phyloP scores from a whole-genome alignment of 2,797 vertebrate genomes.

The Glyptemys insculpta region DNA sequence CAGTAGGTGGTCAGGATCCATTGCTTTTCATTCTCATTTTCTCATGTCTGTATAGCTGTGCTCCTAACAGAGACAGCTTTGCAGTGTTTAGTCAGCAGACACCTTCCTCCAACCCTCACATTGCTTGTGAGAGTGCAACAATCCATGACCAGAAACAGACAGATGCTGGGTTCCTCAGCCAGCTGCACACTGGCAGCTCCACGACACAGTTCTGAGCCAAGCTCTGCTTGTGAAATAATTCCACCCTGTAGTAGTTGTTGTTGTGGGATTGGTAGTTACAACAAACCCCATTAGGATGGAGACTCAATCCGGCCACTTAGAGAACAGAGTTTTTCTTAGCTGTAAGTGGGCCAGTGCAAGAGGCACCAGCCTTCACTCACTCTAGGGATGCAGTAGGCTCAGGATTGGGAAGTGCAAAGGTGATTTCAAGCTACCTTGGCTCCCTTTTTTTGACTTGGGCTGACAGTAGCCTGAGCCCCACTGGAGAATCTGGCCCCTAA shows the following conservation, averaged over 20 bases:
- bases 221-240: not conserved
- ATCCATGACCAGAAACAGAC: not conserved
- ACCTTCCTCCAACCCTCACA: not conserved
- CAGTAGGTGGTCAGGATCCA: not conserved
- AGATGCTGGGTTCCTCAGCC: not conserved
- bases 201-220: not conserved
- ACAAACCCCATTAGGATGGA: fast-evolving
- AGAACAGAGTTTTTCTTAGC: not conserved
- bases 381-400: not conserved
- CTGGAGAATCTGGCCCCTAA: fast-evolving
- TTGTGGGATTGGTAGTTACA: not conserved
- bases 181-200: not conserved
- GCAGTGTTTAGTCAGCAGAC: not conserved
- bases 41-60: not conserved
- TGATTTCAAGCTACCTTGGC: not conserved
- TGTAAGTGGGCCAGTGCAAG: not conserved
- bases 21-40: not conserved
- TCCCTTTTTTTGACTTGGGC: not conserved
- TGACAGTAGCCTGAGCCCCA: not conserved
- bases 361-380: not conserved
- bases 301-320: not conserved
- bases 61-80: constrained; percentile 1
- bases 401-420: not conserved
- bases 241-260: not conserved
- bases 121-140: not conserved